phyloP scores from a whole-genome alignment of 2,888 invertebrate genomes.

The Sycophila texana region DNA sequence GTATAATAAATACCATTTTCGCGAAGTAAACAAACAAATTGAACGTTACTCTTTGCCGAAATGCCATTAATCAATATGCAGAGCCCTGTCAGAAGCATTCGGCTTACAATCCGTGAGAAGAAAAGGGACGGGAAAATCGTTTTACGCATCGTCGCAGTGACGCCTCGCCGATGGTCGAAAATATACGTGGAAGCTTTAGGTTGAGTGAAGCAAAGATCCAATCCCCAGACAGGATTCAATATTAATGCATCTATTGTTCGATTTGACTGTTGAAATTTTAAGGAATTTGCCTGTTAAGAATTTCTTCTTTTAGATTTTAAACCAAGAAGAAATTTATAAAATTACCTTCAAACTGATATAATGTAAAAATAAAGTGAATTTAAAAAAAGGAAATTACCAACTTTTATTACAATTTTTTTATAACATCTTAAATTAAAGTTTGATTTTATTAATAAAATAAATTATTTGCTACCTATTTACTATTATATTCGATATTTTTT shows the following conservation, averaged over 20 bases:
- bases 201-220: not conserved
- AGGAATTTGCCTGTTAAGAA: constrained; percentile 3
- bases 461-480: no score
- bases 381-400: not conserved
- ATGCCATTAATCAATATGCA: constrained; percentile 15
- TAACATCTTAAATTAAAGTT: not conserved
- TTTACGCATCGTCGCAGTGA: constrained; percentile 28
- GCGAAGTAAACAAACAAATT: not conserved
- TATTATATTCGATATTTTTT: no score
- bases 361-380: no score
- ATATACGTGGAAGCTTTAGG: not conserved
- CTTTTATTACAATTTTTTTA: not conserved
- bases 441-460: no score
- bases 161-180: not conserved
- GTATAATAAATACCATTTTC: no score
- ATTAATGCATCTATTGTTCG: constrained; percentile 18
- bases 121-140: constrained; percentile 4
- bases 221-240: constrained; percentile 21
- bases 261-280: not conserved
- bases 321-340: no score
- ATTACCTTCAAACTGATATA: no score
- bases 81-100: constrained; percentile 2
- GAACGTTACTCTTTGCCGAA: not conserved
- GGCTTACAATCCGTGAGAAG: not conserved
- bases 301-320: not conserved